Evolutionary conservation across 2,888 invertebrate genomes (phyloP).

Genomic region (Cerceris rybyensis): DNA sequence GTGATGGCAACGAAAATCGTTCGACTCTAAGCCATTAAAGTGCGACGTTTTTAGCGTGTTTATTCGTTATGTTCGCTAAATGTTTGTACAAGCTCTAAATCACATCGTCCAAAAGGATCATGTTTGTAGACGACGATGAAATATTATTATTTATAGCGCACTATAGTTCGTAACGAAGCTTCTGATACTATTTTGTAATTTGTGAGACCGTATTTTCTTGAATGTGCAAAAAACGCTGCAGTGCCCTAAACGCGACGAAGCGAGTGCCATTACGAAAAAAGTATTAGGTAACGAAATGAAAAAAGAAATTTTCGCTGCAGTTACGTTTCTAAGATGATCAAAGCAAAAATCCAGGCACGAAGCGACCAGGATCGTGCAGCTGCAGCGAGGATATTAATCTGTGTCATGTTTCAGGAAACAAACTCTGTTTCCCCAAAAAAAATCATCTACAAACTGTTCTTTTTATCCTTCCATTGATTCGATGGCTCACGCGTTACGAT

Average conservation of each 20-base stretch:
- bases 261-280: constrained; percentile 45
- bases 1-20: constrained; percentile 12
- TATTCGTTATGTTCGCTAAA: constrained; percentile 5
- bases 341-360: constrained; percentile 42
- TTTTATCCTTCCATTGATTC: constrained; percentile 37
- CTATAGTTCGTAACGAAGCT: constrained; percentile 21
- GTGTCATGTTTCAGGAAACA: constrained; percentile 63
- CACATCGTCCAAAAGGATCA: constrained; percentile 18
- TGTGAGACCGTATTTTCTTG: not conserved
- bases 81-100: constrained; percentile 23
- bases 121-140: not conserved
- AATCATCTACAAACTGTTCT: constrained; percentile 41
- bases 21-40: constrained; percentile 20
- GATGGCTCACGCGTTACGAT: constrained; percentile 36
- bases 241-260: constrained; percentile 55
- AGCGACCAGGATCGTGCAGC: constrained; percentile 64
- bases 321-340: constrained; percentile 18
- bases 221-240: constrained; percentile 54
- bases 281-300: constrained; percentile 24
- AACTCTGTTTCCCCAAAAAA: constrained; percentile 74
- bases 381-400: constrained; percentile 65
- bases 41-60: constrained; percentile 34
- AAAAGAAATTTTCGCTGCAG: constrained; percentile 33
- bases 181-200: constrained; percentile 11
- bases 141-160: not conserved